A percentile compares a stretch with the other conserved stretches of the same genome.
Evolutionary conservation across 2,797 vertebrate genomes (phyloP).

Genomic region (Manis pentadactyla): DNA sequence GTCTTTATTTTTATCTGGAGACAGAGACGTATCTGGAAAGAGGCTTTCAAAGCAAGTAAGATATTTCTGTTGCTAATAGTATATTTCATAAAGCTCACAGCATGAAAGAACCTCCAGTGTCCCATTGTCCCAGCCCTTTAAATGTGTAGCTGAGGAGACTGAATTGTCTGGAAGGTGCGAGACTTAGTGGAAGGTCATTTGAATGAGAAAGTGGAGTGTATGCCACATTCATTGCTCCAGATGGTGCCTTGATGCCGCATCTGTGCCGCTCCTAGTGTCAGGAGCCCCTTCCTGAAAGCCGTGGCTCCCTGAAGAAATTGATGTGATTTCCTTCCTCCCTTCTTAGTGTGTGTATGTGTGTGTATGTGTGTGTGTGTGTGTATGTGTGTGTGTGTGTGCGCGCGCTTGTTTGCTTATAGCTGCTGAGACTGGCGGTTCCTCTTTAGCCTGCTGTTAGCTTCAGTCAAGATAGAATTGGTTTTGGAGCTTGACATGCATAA

Average conservation of each 20-base stretch:
- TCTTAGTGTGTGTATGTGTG: background rate
- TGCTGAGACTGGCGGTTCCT: background rate
- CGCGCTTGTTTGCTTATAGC: no score
- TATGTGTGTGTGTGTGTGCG: background rate
- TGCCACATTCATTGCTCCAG: fast-evolving
- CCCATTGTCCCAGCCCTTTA: background rate
- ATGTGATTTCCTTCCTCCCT: no score
- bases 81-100: background rate
- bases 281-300: background rate
- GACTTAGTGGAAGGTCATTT: background rate
- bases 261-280: fast-evolving
- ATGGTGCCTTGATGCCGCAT: fast-evolving
- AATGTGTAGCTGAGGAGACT: background rate
- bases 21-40: background rate
- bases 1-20: background rate
- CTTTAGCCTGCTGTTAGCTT: background rate
- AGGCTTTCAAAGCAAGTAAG: background rate
- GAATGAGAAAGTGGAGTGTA: fast-evolving
- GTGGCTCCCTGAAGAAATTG: background rate
- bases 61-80: background rate
- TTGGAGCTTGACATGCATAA: fast-evolving
- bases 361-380: background rate
- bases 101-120: no score
- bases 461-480: background rate
- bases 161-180: background rate